A percentile compares a stretch with the other conserved stretches of the same genome.
Conservation (phyloP, 2,113 vertebrate genomes). For the Meriones unguiculatus region DNA sequence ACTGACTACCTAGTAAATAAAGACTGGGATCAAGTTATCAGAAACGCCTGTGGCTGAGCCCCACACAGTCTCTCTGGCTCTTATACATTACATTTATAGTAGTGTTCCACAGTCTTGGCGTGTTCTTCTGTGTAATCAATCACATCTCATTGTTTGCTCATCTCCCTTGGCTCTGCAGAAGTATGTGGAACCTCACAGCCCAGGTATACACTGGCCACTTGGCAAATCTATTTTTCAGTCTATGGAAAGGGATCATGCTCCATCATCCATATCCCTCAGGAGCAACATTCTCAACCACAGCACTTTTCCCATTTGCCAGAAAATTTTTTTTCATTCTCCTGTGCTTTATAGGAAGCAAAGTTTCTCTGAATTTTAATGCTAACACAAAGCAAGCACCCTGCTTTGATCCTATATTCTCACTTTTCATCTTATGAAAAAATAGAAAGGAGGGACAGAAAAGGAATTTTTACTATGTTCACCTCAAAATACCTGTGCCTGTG, state of each 20-base stretch:
- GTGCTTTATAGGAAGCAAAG: background rate
- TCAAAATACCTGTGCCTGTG: slow-evolving; percentile 58
- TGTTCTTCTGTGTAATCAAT: slow-evolving; percentile 73
- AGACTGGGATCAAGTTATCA: slow-evolving; percentile 16
- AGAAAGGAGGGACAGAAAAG: slow-evolving; percentile 25
- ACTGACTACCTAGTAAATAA: background rate
- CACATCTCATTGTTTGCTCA: slow-evolving; percentile 71
- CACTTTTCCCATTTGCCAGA: background rate
- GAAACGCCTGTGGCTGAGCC: slow-evolving; percentile 30
- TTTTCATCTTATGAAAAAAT: slow-evolving; percentile 64
- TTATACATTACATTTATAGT: background rate
- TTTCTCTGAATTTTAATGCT: slow-evolving; percentile 69
- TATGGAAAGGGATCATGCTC: background rate
- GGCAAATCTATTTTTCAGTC: slow-evolving; percentile 45
- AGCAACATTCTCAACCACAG: background rate
- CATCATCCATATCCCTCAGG: background rate
- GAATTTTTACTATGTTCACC: slow-evolving; percentile 38
- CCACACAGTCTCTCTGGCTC: slow-evolving; percentile 52
- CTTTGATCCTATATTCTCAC: slow-evolving; percentile 65
- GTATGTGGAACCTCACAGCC: slow-evolving; percentile 8
- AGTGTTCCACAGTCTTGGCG: background rate
- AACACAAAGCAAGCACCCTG: slow-evolving; percentile 51
- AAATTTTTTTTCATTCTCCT: slow-evolving; percentile 26
- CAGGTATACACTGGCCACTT: background rate
- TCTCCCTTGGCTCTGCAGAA: slow-evolving; percentile 28